Percentiles rank a stretch among this genome's conserved stretches.
These are phyloP conservation scores for Rhegmatorhina hoffmannsi DNA, from an alignment of 2,113 vertebrate genomes.

Conservation along the genomic window DNA sequence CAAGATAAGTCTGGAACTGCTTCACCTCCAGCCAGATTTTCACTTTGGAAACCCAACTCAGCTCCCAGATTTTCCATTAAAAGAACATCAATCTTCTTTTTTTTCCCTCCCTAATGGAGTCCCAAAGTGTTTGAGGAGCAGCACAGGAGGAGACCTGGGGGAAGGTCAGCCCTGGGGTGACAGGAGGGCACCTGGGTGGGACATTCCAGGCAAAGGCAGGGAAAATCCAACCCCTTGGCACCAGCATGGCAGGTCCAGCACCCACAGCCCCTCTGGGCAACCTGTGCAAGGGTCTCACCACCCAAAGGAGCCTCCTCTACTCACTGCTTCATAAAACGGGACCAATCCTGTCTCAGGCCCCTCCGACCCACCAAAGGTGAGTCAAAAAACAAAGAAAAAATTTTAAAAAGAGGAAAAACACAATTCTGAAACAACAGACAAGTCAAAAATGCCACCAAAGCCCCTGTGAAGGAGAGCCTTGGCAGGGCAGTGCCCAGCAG, in stretches of 20 bases:
- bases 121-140: background rate
- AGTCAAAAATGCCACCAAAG: too few species aligned
- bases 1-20: background rate
- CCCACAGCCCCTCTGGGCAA: too few species aligned
- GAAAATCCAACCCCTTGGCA: background rate
- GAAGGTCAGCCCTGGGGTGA: background rate
- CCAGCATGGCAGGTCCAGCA: background rate
- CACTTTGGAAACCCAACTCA: background rate
- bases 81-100: background rate
- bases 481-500: too few species aligned
- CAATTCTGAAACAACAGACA: too few species aligned
- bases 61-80: constrained; percentile 40
- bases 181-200: background rate
- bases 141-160: background rate
- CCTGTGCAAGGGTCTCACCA: too few species aligned
- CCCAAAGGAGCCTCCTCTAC: too few species aligned
- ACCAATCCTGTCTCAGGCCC: too few species aligned
- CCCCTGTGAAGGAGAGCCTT: too few species aligned
- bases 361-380: too few species aligned
- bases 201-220: background rate
- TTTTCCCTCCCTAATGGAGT: background rate
- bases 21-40: background rate
- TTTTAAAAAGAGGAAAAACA: too few species aligned
- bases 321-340: too few species aligned
- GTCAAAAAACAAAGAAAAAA: too few species aligned